A percentile compares a stretch with the other conserved stretches of the same genome.
phyloP scores from a whole-genome alignment of 1,140 invertebrate genomes.

The Drosophila orena region DNA sequence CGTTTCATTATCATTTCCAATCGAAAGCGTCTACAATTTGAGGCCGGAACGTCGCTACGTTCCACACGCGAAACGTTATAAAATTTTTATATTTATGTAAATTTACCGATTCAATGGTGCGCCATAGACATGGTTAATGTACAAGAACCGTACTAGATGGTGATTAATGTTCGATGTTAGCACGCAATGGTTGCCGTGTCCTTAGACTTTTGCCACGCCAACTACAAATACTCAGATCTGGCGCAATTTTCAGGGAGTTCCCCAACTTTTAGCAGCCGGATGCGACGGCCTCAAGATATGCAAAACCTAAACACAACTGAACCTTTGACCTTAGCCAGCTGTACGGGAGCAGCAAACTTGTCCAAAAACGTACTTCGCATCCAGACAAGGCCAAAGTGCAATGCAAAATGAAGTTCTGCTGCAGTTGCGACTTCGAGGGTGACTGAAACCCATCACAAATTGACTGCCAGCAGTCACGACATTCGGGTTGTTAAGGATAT shows the following conservation, averaged over 20 bases:
- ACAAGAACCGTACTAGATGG: conserved; percentile 38
- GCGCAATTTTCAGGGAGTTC: neutral
- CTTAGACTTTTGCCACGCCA: neutral
- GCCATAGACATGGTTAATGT: conserved; percentile 39
- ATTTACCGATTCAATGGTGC: conserved; percentile 45
- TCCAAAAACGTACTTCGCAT: conserved; percentile 1
- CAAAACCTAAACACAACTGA: conserved; percentile 52
- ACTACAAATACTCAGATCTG: neutral
- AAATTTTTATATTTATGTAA: conserved; percentile 72
- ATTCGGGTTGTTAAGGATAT: conserved; percentile 8
- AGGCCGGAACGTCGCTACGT: conserved; percentile 24
- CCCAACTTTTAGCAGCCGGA: conserved; percentile 13
- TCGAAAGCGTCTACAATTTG: conserved; percentile 13
- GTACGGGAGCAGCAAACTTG: neutral
- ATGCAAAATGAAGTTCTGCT: conserved; percentile 28
- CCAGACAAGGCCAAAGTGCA: conserved; percentile 22
- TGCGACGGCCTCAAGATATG: conserved; percentile 44
- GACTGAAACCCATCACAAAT: conserved; percentile 16
- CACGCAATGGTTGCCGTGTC: conserved; percentile 53
- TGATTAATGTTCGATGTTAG: conserved; percentile 27
- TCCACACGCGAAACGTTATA: conserved; percentile 44
- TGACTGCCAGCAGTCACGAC: conserved; percentile 24
- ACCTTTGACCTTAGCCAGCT: conserved; percentile 43
- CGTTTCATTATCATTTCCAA: conserved; percentile 7
- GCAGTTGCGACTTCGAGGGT: conserved; percentile 23